Conservation (phyloP, 2,888 invertebrate genomes). For the Arctia plantaginis region DNA sequence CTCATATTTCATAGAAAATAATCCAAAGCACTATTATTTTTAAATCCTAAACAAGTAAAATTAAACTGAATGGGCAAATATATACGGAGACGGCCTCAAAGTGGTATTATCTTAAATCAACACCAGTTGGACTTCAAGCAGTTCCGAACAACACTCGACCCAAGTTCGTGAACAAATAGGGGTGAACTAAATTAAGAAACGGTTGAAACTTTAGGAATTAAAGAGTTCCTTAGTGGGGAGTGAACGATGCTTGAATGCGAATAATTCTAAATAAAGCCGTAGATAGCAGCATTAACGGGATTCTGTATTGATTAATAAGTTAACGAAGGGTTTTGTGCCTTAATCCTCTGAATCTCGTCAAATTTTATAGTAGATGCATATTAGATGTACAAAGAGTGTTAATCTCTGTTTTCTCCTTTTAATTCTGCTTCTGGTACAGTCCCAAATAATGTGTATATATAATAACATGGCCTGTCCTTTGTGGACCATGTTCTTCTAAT, state of each 20-base stretch:
- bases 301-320: background rate
- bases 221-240: constrained; percentile 2
- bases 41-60: background rate
- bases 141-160: constrained; percentile 23
- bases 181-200: constrained; percentile 23
- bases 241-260: constrained; percentile 4
- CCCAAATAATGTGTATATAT: no score
- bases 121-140: constrained; percentile 15
- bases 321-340: background rate
- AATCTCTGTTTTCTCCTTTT: no score
- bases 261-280: constrained; percentile 4
- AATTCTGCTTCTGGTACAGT: no score
- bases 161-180: constrained; percentile 26
- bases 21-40: background rate
- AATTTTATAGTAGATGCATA: background rate
- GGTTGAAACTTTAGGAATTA: constrained; percentile 21
- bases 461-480: background rate
- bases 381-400: no score
- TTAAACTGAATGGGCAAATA: constrained; percentile 20
- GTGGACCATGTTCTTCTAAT: background rate
- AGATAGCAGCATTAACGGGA: background rate
- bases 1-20: background rate
- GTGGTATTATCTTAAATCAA: constrained; percentile 30
- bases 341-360: background rate
- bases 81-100: constrained; percentile 16